phyloP scores from a whole-genome alignment of 2,797 vertebrate species.

The Naso thynnoides region DNA sequence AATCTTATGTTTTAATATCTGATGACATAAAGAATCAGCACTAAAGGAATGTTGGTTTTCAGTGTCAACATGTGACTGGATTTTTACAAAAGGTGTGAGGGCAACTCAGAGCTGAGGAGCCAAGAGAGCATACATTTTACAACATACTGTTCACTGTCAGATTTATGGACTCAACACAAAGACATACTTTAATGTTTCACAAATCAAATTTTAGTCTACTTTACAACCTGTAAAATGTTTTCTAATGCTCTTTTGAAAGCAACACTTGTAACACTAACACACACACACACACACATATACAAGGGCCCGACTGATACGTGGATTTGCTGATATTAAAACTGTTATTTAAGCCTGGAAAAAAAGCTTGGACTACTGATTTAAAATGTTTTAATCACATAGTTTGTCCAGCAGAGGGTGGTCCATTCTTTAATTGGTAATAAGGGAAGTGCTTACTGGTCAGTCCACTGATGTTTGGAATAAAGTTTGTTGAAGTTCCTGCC shows the following conservation, averaged over 20 bases:
- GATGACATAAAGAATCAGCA: background rate
- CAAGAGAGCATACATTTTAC: background rate
- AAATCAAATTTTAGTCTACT: background rate
- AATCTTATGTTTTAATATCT: background rate
- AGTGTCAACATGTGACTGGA: background rate
- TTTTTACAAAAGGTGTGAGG: constrained; percentile 11
- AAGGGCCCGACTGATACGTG: too few species aligned
- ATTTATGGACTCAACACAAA: background rate
- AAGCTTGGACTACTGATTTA: too few species aligned
- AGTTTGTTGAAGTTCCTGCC: too few species aligned
- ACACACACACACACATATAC: too few species aligned
- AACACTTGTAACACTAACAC: background rate
- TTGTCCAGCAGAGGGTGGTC: too few species aligned
- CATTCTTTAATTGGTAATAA: too few species aligned
- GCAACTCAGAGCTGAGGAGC: background rate
- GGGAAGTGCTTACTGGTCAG: too few species aligned
- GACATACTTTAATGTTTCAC: background rate
- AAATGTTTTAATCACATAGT: too few species aligned
- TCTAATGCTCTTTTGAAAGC: background rate
- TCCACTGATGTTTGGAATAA: too few species aligned
- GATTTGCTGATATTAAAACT: too few species aligned
- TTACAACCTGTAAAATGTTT: background rate
- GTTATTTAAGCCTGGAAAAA: too few species aligned
- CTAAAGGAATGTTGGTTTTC: background rate
- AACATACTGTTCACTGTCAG: background rate